Base-by-base conservation (phyloP, 2,888 invertebrate genomes). In the Unio pictorum region DNA sequence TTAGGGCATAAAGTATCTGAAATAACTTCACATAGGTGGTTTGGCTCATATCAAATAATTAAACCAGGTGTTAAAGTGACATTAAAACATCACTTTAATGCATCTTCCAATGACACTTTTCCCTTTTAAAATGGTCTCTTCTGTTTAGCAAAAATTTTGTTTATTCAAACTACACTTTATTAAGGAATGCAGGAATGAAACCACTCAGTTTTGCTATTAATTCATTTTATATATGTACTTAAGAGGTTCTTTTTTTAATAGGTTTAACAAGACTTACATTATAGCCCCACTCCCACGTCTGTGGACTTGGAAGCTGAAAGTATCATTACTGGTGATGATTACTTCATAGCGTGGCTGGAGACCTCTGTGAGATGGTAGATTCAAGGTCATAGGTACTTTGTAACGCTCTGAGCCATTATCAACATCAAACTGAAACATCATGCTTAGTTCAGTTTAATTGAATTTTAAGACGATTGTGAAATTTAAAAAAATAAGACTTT, bases 271-370 rank as follows among this genome's bases (percentile, higher is more conserved):
- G n/a, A 82, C 86, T 84, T 76, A 86, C 86, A 89, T 61, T 15
- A 86, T 78, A 57, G 79, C 78, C 20, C 79, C 79, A 8, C 81
- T 85, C 45, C 71, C 74, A 63, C 68, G 76, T 58, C 88, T 72
- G 63, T 81, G 80, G 55, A 90, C 83, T 67, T 86, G 82, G 79
- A 89, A 89, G 56, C 83, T 77, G 75, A 90, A 89, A 3, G 80
- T 79, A 56, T 81, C 72, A 4, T 67, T 30, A 64, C 67, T 73
- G 20, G 79, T 82, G 57, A 86, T 68, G 26, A 70, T 79, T 56
- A 86, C 68, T 45, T 81, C 78, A 72, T 86, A 85, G 66, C 73
- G 72, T 3, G 81, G 78, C 23, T 76, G 30, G 3, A 5, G 57
- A 17, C 73, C 69, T 45, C 72, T 76, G 59, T 64, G 66, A 28